Base-by-base conservation (phyloP, 1,140 invertebrate genomes). In the Drosophila ananassae region DNA sequence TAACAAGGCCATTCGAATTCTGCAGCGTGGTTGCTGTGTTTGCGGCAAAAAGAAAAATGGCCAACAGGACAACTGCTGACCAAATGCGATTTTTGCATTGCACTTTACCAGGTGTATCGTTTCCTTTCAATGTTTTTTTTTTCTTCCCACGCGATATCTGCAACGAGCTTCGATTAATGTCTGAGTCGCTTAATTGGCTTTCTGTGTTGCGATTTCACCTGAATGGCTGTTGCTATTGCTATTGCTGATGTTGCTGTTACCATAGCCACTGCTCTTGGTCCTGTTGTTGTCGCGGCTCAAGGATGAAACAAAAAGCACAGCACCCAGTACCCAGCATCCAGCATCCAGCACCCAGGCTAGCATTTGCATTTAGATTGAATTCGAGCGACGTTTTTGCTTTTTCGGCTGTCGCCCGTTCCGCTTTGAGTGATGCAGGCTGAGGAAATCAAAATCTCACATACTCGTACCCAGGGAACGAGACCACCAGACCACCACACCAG, bases 361-460 rank as follows among this genome's bases (percentile, higher is more conserved):
- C 83, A 87, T 87, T 87, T 87, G 83, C 83, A 87, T 87, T 87
- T 87, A 87, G 83, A 87, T 87, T 87, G 83, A 79, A 89, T 89
- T 82, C 72, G 78, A 77, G 53, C 66, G 75, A 54, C 55, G 55
- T 60, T 85, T 46, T 51, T 22, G 41, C 62, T 75, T 63, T 73
- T 61, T 53, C 13, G 24, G n/a, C 30, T 66, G 28, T 64, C 17
- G 17, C 10, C 37, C 37, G 9, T 22, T 47, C 48, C 34, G 48
- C 73, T 57, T 60, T 87, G 82, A 87, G 52, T 77, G 75, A 79
- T 87, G 83, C 75, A 72, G 79, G 79, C 75, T 47, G 77, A 82
- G 54, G 77, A 89, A 87, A 89, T 87, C 79, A 79, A 74, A 83
- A 79, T 73, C 71, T 76, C 77, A 32, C 64, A 57, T 24, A 58